These are phyloP conservation scores for Acleris holmiana DNA, from an alignment of 2,888 invertebrate species.

Conservation along the genomic window DNA sequence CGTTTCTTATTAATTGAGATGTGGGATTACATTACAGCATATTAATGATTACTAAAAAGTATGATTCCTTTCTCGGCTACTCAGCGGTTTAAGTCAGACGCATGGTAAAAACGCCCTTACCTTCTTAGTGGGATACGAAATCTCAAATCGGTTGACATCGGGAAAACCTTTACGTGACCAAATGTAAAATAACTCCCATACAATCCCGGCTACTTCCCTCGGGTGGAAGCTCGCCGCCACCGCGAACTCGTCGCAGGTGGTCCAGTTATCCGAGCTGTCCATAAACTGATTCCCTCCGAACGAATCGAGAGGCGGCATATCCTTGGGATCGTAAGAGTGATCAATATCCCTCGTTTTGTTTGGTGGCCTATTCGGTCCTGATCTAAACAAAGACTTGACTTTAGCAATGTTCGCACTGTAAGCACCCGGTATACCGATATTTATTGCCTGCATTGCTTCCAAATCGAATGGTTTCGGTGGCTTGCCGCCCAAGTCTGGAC, in stretches of 20 bases:
- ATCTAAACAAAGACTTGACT: constrained; percentile 9
- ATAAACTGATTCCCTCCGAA: constrained; percentile 4
- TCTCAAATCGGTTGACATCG: constrained; percentile 50
- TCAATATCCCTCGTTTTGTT: no score
- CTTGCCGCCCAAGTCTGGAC: not conserved
- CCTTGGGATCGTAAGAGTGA: no score
- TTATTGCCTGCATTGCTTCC: constrained; percentile 44
- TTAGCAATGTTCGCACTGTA: constrained; percentile 12
- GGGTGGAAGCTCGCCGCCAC: constrained; percentile 57
- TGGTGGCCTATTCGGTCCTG: not conserved
- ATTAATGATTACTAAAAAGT: no score
- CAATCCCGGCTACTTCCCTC: constrained; percentile 56
- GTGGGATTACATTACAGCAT: no score
- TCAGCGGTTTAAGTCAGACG: no score
- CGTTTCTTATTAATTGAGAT: no score
- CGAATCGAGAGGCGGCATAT: constrained; percentile 1
- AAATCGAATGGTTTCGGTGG: constrained; percentile 44
- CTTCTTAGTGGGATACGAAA: constrained; percentile 59
- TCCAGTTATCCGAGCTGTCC: constrained; percentile 49
- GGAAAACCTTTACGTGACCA: constrained; percentile 51
- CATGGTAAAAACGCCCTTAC: constrained; percentile 44
- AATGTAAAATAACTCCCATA: constrained; percentile 67
- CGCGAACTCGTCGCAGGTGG: constrained; percentile 63
- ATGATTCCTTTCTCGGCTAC: no score
- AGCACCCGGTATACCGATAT: constrained; percentile 39